Base-by-base conservation (phyloP, 2,888 invertebrate genomes). In the Trisateles emortualis region DNA sequence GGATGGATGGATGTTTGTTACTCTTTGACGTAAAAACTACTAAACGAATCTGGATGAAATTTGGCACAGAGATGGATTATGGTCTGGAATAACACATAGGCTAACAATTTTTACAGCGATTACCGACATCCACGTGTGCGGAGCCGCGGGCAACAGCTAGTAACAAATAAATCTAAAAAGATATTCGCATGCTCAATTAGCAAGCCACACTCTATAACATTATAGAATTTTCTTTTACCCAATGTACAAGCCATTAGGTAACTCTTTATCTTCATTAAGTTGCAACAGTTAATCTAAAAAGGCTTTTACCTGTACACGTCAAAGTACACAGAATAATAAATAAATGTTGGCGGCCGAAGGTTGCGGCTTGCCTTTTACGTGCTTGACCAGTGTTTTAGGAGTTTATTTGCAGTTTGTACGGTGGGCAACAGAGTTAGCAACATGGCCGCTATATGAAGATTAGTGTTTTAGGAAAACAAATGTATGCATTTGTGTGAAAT, bases 231-330 rank as follows among this genome's bases (percentile, higher is more conserved):
- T 86, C 81, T 85, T 86, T 86, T 77, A 73, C 72, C 69, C 60
- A 61, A 58, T 67, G 68, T 76, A 74, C 75, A 73, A 70, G 69
- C 79, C 82, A 81, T 84, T 84, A 87, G 72, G 67, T 74, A 77
- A 72, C 82, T 76, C 83, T 88, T 87, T 85, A 83, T 88, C 88
- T 85, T 88, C 88, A 87, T 89, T 88, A 88, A 61, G 74, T 62
- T 82, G 83, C 82, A 85, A 80, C 79, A 83, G 79, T 82, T 87
- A 82, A 87, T 86, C 82, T 81, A 83, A 79, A 81, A 86, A 86
- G 81, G 82, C 84, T 86, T 87, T 87, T 86, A 87, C 84, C 87
- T 84, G 80, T 64, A 52, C 65, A 35, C 78, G 81, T 86, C 82
- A 82, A 81, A 83, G 75, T 73, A 79, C 68, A 81, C 76, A 76